phyloP scores from a whole-genome alignment of 2,888 invertebrate genomes.

The Lathronympha strigana region DNA sequence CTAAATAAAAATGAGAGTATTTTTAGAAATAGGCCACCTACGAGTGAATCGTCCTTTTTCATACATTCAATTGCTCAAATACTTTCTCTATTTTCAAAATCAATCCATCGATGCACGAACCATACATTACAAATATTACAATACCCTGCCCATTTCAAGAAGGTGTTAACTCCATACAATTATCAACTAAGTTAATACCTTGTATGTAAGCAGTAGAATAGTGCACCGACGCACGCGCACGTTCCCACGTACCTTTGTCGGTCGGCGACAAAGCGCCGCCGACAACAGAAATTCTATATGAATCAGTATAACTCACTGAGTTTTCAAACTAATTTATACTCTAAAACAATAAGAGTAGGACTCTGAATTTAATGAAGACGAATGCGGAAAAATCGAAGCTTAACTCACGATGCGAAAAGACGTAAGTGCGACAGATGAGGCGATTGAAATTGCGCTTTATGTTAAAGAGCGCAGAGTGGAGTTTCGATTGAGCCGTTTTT shows the following conservation, averaged over 20 bases:
- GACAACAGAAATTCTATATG: conserved; percentile 69
- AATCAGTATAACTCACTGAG: conserved; percentile 45
- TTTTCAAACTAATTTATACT: conserved; percentile 43
- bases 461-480: conserved; percentile 41
- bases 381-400: conserved; percentile 60
- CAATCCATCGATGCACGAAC: conserved; percentile 65
- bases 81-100: conserved; percentile 41
- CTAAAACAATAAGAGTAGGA: conserved; percentile 42
- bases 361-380: conserved; percentile 44
- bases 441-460: conserved; percentile 44
- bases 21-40: conserved; percentile 13
- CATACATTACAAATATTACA: conserved; percentile 63
- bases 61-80: conserved; percentile 30
- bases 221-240: conserved; percentile 70
- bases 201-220: conserved; percentile 48
- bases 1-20: neutral
- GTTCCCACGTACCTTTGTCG: conserved; percentile 84
- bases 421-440: conserved; percentile 42
- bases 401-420: conserved; percentile 47
- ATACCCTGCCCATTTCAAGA: conserved; percentile 41
- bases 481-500: conserved; percentile 43
- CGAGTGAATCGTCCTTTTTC: conserved; percentile 19
- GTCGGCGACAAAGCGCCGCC: conserved; percentile 77
- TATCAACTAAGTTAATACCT: neutral
- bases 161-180: conserved; percentile 5